Conservation (phyloP, 2,888 invertebrate species). For the Folsomia manolachei region DNA sequence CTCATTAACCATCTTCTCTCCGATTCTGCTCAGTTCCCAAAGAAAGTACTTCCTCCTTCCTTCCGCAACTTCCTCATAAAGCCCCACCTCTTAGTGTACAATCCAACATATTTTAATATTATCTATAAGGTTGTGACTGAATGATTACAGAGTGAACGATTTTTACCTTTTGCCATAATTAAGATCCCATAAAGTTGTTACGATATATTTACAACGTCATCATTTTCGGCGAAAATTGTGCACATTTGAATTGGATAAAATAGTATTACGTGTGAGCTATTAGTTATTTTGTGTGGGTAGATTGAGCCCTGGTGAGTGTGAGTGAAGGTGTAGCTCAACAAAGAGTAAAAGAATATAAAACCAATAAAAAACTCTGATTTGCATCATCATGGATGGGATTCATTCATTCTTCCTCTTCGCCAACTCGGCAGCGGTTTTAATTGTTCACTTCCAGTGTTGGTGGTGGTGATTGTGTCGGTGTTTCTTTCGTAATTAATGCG, state of each 20-base stretch:
- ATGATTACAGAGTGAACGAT: no score
- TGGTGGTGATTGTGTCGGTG: slow-evolving; percentile 17
- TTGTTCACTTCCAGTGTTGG: slow-evolving; percentile 19
- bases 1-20: slow-evolving; percentile 49
- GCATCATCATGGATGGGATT: slow-evolving; percentile 12
- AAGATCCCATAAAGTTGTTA: no score
- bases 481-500: slow-evolving; percentile 2
- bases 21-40: slow-evolving; percentile 49
- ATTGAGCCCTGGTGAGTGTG: no score
- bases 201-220: no score
- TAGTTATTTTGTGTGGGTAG: no score
- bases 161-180: no score
- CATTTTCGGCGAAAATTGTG: no score
- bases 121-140: no score
- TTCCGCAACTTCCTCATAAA: not conserved
- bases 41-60: not conserved
- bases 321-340: not conserved
- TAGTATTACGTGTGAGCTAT: not conserved
- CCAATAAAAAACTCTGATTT: slow-evolving; percentile 3
- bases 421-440: slow-evolving; percentile 8
- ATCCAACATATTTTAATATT: no score
- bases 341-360: not conserved
- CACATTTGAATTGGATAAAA: no score
- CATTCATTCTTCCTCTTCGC: slow-evolving; percentile 2
- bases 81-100: no score